These are phyloP conservation scores for Eurypyga helias DNA, from an alignment of 2,113 vertebrate genomes.

Conservation along the genomic window DNA sequence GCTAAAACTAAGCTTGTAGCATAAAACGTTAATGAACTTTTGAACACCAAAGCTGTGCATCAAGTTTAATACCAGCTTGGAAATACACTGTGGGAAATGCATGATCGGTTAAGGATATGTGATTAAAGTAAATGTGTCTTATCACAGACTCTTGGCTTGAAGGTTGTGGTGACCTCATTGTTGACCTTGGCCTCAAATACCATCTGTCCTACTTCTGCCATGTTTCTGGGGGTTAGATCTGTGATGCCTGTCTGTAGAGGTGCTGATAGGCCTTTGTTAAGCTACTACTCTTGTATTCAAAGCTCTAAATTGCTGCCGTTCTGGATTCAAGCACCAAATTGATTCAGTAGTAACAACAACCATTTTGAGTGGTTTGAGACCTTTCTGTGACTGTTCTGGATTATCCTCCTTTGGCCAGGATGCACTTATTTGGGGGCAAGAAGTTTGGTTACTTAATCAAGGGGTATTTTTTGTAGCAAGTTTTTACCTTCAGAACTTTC, in stretches of 20 bases:
- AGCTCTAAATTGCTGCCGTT: not conserved
- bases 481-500: not conserved
- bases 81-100: not conserved
- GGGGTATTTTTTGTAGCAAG: not conserved
- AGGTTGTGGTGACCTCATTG: not conserved
- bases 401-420: not conserved
- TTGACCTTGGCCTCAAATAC: constrained; percentile 14
- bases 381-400: not conserved
- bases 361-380: not conserved
- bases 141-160: not conserved
- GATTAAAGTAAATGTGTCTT: not conserved
- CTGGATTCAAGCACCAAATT: not conserved
- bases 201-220: not conserved
- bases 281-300: not conserved
- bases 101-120: not conserved
- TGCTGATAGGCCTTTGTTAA: not conserved
- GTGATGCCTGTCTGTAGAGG: not conserved
- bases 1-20: not conserved
- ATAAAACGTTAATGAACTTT: not conserved
- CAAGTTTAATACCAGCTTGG: not conserved
- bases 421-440: not conserved
- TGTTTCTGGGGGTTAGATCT: not conserved
- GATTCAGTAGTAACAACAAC: not conserved
- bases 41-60: not conserved
- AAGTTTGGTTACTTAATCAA: not conserved